Percentiles rank a stretch among this genome's conserved stretches.
phyloP scores from a whole-genome alignment of 2,888 invertebrate genomes.

The Eupsilia transversa region DNA sequence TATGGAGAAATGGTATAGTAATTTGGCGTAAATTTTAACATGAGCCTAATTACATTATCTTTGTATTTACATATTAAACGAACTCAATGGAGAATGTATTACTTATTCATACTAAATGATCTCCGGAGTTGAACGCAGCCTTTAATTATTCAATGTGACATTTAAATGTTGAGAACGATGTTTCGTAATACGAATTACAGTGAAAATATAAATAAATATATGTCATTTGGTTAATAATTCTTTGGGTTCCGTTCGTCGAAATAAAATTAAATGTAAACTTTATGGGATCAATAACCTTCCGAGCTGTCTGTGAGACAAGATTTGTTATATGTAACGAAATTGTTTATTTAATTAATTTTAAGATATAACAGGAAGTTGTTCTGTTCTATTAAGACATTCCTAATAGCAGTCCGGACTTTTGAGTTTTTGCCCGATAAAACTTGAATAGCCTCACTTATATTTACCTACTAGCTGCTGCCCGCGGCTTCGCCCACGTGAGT shows the following conservation, averaged over 20 bases:
- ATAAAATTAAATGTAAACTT: neutral
- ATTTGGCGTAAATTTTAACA: neutral
- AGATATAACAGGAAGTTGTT: neutral
- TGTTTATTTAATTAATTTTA: neutral
- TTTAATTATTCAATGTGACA: conserved; percentile 21
- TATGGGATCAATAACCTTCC: neutral
- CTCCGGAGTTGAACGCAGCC: conserved; percentile 9
- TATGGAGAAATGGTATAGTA: neutral
- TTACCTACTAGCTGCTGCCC: too few relatives aligned
- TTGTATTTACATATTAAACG: conserved; percentile 27
- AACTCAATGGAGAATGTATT: conserved; percentile 16
- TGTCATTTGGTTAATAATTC: neutral
- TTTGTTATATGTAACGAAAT: neutral
- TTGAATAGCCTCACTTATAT: neutral
- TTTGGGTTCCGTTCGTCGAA: neutral
- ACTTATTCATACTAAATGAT: conserved; percentile 22
- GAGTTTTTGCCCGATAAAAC: neutral
- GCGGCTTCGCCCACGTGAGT: too few relatives aligned
- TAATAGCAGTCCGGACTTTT: neutral
- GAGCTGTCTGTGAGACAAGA: neutral
- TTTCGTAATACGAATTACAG: conserved; percentile 25
- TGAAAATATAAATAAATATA: too few relatives aligned
- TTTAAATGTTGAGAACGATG: conserved; percentile 28
- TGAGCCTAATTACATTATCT: conserved; percentile 4
- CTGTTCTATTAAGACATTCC: neutral